A percentile compares a stretch with the other conserved stretches of the same genome.
Evolutionary conservation across 2,797 vertebrate species (phyloP).

Genomic region (Poeciliopsis infans): DNA sequence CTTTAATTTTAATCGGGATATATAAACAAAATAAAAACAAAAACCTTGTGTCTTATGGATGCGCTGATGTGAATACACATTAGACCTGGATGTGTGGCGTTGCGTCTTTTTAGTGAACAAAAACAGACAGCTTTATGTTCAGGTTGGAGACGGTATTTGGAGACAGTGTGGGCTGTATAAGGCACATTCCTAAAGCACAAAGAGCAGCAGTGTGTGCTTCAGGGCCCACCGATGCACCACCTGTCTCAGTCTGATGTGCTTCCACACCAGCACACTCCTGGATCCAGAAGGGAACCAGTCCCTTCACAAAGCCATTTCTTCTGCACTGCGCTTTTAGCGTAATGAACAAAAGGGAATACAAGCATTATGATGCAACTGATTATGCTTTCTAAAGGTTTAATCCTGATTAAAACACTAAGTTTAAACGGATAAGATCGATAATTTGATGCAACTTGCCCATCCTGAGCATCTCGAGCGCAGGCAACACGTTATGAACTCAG

Average conservation of each 20-base stretch:
- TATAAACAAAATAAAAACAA: no score
- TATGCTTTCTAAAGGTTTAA: not conserved
- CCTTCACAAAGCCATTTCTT: not conserved
- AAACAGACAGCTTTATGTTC: conserved; percentile 1
- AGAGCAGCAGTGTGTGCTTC: conserved; percentile 7
- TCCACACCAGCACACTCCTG: not conserved
- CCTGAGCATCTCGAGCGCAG: not conserved
- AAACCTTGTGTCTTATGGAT: not conserved
- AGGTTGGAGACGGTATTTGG: not conserved
- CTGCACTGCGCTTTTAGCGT: not conserved
- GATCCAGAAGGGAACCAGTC: not conserved
- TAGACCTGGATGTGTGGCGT: not conserved
- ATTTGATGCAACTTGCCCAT: not conserved
- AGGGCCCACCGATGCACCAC: conserved; percentile 4
- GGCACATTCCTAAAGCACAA: conserved; percentile 10
- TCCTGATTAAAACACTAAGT: not conserved
- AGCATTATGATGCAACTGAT: not conserved
- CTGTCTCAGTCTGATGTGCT: not conserved
- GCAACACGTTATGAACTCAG: not conserved
- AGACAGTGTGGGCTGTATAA: conserved; percentile 1
- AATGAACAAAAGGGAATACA: not conserved
- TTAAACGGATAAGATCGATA: not conserved
- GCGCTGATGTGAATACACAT: not conserved
- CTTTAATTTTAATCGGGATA: not conserved
- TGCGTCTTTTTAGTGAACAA: not conserved